Conservation (phyloP, 2,797 vertebrate genomes). For the Phataginus tetradactyla region DNA sequence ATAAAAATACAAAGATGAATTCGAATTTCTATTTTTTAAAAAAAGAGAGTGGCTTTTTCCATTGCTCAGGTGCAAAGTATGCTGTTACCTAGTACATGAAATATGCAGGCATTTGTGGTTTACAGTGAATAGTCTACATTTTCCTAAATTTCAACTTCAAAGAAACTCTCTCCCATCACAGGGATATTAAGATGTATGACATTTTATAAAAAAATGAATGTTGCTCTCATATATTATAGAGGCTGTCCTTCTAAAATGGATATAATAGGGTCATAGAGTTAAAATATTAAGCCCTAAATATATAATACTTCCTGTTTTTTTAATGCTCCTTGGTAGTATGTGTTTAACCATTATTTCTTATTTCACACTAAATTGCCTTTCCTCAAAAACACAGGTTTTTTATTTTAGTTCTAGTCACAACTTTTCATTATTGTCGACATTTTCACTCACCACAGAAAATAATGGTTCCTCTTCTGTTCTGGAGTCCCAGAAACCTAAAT, state of each 20-base stretch:
- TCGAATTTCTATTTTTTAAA: slow-evolving; percentile 19
- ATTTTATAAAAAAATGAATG: background rate
- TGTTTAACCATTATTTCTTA: background rate
- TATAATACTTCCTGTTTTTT: background rate
- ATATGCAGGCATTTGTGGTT: background rate
- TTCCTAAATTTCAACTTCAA: slow-evolving; percentile 36
- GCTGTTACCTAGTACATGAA: background rate
- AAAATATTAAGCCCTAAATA: background rate
- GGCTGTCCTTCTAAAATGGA: background rate
- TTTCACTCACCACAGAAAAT: background rate
- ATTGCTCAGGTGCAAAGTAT: background rate
- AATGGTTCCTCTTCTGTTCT: background rate
- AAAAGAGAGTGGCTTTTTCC: background rate
- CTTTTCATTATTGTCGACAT: background rate
- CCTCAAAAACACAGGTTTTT: background rate
- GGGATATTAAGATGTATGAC: background rate
- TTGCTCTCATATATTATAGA: background rate
- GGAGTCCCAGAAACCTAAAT: background rate
- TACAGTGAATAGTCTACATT: background rate
- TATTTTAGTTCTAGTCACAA: background rate
- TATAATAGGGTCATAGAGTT: background rate
- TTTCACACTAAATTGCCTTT: background rate
- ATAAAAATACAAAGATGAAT: slow-evolving; percentile 15
- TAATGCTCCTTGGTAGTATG: background rate
- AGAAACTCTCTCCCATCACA: background rate